These are phyloP conservation scores for Centropyge bicolor DNA, from an alignment of 2,797 vertebrate genomes.

Conservation along the genomic window DNA sequence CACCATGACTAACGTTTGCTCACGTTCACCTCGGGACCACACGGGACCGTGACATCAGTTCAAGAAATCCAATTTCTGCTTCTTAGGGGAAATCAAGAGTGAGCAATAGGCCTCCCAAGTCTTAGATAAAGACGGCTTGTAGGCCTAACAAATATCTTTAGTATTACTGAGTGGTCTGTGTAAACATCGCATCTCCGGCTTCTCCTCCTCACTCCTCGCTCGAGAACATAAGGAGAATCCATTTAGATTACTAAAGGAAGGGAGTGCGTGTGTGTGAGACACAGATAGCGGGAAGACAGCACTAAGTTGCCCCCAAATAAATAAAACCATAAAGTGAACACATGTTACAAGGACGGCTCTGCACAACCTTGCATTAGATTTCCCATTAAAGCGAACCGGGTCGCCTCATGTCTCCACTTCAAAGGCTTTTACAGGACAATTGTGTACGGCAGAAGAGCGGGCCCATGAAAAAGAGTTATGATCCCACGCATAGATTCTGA, in stretches of 20 bases:
- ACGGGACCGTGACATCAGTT: slow-evolving; percentile 76
- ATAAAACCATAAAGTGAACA: slow-evolving; percentile 70
- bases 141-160: slow-evolving; percentile 72
- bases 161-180: slow-evolving; percentile 68
- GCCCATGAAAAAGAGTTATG: slow-evolving; percentile 81
- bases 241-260: slow-evolving; percentile 55
- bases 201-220: slow-evolving; percentile 37
- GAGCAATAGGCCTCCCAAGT: slow-evolving; percentile 75
- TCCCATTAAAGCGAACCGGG: slow-evolving; percentile 68
- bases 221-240: slow-evolving; percentile 47
- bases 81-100: slow-evolving; percentile 76
- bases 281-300: slow-evolving; percentile 43
- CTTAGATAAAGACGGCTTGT: slow-evolving; percentile 69
- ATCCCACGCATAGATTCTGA: slow-evolving; percentile 60
- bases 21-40: slow-evolving; percentile 71
- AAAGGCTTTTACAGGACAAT: slow-evolving; percentile 80
- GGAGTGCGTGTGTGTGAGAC: slow-evolving; percentile 29
- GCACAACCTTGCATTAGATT: slow-evolving; percentile 74
- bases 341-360: slow-evolving; percentile 65
- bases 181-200: slow-evolving; percentile 64
- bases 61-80: slow-evolving; percentile 70
- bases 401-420: slow-evolving; percentile 71
- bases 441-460: slow-evolving; percentile 72
- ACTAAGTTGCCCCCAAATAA: slow-evolving; percentile 64
- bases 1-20: slow-evolving; percentile 77